Evolutionary conservation across 2,888 invertebrate species (phyloP), one percentile per base, ranked within the genome.

Genomic region (Drosophila stalkeri): DNA sequence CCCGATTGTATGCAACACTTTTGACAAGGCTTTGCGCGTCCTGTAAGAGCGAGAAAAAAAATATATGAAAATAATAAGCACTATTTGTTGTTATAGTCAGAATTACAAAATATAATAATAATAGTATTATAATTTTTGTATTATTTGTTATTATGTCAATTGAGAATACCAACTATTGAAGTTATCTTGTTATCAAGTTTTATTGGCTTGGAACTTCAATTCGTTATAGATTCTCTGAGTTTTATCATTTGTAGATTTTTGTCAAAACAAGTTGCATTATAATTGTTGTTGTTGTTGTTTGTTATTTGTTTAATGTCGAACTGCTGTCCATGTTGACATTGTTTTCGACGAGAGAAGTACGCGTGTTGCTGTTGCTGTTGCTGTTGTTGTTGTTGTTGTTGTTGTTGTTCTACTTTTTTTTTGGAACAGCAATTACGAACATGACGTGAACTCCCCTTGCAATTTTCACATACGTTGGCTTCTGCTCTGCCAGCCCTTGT

Each of bases 341-440:
- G 84, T 88, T 82, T 88, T 84, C 33, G 80, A 77, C 72, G 72
- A 84, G 51, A 88, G 12, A 88, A 84, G 80, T 82, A 75, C 80
- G 83, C 72, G 82, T 74, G 73, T 82, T 67, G 62, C 72, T 69
- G 63, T 62, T 33, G 18, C 7, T 49, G 31, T 9, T 74, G 70
- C 71, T 66, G 52, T 67, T 65, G 57, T 65, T 31, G 31, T 31
- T 49, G 31, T n/a, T 75, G 75, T 80, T 46, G 16, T n/a, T 66
- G 55, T 77, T 71, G 63, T 74, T 66, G 59, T 66, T 65, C 52
- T 44, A 44, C 33, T 66, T 68, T 3, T 27, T 27, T 27, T 76
- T 43, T 57, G 62, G 44, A 27, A 18, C 44, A 20, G 57, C 57
- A 57, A 44, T 44, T 57, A 70, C 60, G 67, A 70, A 49, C 67